Percentiles rank a stretch among this genome's conserved stretches.
These are phyloP conservation scores for Agapetus fuscipes DNA, from an alignment of 2,888 invertebrate genomes.

Conservation along the genomic window DNA sequence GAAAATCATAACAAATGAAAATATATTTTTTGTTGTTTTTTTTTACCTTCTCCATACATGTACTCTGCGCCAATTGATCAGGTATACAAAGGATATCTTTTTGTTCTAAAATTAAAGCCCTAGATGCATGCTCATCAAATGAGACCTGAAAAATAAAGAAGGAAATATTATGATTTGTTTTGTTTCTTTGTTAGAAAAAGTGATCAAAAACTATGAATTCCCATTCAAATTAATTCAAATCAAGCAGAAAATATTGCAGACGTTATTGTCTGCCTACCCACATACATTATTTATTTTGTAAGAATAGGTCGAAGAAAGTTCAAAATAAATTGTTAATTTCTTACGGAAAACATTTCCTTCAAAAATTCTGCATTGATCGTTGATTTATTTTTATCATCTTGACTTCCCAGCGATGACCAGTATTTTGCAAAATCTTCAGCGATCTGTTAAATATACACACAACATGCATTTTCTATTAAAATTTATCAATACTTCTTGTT, in stretches of 20 bases:
- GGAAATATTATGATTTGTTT: background rate
- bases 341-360: conserved; percentile 46
- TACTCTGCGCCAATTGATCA: conserved; percentile 32
- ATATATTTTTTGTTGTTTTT: no score
- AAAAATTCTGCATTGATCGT: conserved; percentile 43
- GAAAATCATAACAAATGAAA: no score
- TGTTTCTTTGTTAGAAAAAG: conserved; percentile 3
- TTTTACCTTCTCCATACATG: no score
- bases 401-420: conserved; percentile 41
- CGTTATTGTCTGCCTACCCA: no score
- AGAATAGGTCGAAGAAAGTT: no score
- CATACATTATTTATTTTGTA: no score
- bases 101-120: conserved; percentile 34
- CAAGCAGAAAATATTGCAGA: no score
- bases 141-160: conserved; percentile 31
- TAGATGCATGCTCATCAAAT: conserved; percentile 42
- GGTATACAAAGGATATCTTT: conserved; percentile 39
- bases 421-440: conserved; percentile 47
- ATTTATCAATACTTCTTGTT: background rate
- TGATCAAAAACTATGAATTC: no score
- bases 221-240: no score
- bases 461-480: background rate
- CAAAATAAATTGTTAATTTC: no score
- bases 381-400: conserved; percentile 38
- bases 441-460: conserved; percentile 29